Evolutionary conservation across 2,888 invertebrate species (phyloP).

Genomic region (Mimachlamys varia): DNA sequence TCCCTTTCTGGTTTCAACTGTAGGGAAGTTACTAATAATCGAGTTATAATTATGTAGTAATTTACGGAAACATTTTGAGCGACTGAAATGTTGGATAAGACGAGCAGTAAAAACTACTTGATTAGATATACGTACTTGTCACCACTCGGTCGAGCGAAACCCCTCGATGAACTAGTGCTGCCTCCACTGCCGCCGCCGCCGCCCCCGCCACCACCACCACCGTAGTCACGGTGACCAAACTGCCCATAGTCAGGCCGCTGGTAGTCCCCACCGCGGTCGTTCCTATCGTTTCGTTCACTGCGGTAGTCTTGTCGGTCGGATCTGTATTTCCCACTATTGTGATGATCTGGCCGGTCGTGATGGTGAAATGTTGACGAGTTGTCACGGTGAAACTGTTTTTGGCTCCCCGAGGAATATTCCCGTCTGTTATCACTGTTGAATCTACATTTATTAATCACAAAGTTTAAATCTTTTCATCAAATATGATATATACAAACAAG

Average conservation of each 20-base stretch:
- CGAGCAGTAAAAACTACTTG: not conserved
- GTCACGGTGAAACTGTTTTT: constrained; percentile 47
- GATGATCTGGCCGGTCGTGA: constrained; percentile 47
- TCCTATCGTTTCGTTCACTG: constrained; percentile 58
- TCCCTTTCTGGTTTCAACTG: no score
- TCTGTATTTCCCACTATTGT: constrained; percentile 50
- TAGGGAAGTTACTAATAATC: no score
- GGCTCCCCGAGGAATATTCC: constrained; percentile 50
- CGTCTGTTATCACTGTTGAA: constrained; percentile 64
- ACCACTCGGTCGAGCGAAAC: constrained; percentile 33
- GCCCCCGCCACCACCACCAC: constrained; percentile 44
- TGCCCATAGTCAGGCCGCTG: constrained; percentile 69
- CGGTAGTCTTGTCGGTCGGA: constrained; percentile 53
- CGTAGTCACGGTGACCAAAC: constrained; percentile 66
- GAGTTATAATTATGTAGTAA: no score
- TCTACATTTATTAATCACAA: constrained; percentile 47
- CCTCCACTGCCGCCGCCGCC: constrained; percentile 44
- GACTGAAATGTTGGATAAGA: not conserved
- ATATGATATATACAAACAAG: no score
- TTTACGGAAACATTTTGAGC: no score
- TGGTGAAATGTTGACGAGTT: constrained; percentile 44
- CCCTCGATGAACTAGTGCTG: constrained; percentile 39
- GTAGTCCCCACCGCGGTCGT: constrained; percentile 63
- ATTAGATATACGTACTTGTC: constrained; percentile 44
- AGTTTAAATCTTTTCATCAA: no score